phyloP scores from a whole-genome alignment of 2,113 vertebrate species.

The Mobula birostris region DNA sequence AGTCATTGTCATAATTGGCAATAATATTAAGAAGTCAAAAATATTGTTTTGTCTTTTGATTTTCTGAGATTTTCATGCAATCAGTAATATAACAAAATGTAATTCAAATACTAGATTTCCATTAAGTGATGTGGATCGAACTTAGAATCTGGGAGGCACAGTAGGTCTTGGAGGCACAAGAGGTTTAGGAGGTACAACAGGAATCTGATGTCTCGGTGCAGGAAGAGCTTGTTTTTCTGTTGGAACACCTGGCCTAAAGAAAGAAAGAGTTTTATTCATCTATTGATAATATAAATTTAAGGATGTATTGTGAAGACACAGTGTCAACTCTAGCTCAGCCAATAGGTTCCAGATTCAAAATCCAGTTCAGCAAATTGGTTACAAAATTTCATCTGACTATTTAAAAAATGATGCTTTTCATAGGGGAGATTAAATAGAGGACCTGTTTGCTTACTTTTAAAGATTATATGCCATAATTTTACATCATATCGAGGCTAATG shows the following conservation, averaged over 20 bases:
- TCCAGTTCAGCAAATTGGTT: too few relatives aligned
- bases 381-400: too few relatives aligned
- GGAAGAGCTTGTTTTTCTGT: neutral
- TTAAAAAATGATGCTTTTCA: too few relatives aligned
- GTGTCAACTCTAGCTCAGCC: too few relatives aligned
- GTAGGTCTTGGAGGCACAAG: neutral
- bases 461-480: too few relatives aligned
- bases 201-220: neutral
- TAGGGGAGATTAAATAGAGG: too few relatives aligned
- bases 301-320: too few relatives aligned
- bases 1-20: neutral
- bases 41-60: neutral
- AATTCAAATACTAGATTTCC: neutral
- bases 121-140: neutral
- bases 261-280: neutral
- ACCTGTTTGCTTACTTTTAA: too few relatives aligned
- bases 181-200: neutral
- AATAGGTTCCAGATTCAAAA: too few relatives aligned
- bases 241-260: conserved; percentile 11
- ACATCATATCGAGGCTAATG: too few relatives aligned
- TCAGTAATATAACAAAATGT: neutral
- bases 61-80: neutral
- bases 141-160: neutral
- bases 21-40: neutral
- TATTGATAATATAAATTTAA: neutral